These are phyloP conservation scores for Anabas testudineus DNA, from an alignment of 2,797 vertebrate genomes.

Conservation along the genomic window DNA sequence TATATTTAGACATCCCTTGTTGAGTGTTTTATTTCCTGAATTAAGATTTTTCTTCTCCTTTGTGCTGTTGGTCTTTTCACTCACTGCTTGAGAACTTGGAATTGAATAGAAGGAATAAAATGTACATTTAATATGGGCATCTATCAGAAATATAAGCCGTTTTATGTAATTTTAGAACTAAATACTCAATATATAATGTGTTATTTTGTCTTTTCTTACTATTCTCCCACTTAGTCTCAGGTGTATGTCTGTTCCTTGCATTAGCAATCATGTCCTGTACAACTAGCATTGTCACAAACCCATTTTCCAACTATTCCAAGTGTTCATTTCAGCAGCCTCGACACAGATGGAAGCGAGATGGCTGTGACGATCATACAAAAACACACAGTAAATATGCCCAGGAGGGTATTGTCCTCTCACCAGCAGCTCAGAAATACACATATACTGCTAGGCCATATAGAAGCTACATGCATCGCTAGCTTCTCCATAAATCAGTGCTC, in stretches of 20 bases:
- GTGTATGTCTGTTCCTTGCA: neutral
- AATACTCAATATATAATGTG: too few species aligned
- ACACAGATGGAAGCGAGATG: neutral
- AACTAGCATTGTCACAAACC: constrained; percentile 10
- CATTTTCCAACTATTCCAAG: neutral
- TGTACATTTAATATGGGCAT: too few species aligned
- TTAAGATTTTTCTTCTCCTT: too few species aligned
- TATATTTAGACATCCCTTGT: constrained; percentile 17
- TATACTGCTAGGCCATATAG: constrained; percentile 36
- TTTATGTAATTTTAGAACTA: too few species aligned
- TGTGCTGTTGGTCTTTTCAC: too few species aligned
- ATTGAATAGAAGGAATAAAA: too few species aligned
- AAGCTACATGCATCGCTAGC: constrained; percentile 33
- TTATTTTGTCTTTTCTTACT: neutral
- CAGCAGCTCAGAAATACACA: constrained; percentile 18
- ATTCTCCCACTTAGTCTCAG: neutral
- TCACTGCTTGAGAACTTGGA: too few species aligned
- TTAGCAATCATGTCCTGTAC: constrained; percentile 21
- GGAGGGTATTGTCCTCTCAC: constrained; percentile 17
- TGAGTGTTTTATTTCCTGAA: too few species aligned
- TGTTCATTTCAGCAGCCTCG: constrained; percentile 49
- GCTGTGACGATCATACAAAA: constrained; percentile 3
- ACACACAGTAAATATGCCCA: constrained; percentile 30
- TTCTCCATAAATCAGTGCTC: constrained; percentile 65
- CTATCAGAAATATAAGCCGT: too few species aligned